These are phyloP conservation scores for Dipodomys stephensi DNA, from an alignment of 2,113 vertebrate genomes.

Conservation along the genomic window DNA sequence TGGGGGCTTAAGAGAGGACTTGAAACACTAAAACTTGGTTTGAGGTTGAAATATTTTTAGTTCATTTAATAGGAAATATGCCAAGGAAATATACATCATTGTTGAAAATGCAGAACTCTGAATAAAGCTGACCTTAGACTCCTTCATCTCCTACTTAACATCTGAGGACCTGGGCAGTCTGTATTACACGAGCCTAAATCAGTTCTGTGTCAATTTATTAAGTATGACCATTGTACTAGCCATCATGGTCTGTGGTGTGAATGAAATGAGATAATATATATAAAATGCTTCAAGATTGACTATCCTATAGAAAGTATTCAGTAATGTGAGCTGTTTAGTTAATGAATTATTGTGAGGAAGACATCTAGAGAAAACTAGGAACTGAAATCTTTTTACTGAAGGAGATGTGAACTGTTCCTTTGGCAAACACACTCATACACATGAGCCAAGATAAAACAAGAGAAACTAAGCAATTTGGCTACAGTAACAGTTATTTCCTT, in stretches of 20 bases:
- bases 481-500: not conserved
- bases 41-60: not conserved
- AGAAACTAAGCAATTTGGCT: not conserved
- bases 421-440: constrained; percentile 5
- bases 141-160: not conserved
- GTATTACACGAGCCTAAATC: not conserved
- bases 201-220: not conserved
- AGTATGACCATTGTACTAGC: not conserved
- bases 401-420: not conserved
- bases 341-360: not conserved
- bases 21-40: not conserved
- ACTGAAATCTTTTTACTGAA: constrained; percentile 5
- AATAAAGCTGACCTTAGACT: not conserved
- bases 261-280: not conserved
- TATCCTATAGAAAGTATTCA: not conserved
- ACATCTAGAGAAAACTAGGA: not conserved
- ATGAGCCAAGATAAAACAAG: not conserved
- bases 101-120: not conserved
- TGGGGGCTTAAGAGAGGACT: not conserved
- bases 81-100: not conserved
- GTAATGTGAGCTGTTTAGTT: not conserved
- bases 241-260: not conserved
- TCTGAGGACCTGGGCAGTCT: not conserved
- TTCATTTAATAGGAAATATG: constrained; percentile 33
- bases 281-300: not conserved